Percentiles rank a stretch among this genome's conserved stretches.
These are phyloP conservation scores for Poeciliopsis turrubarensis DNA, from an alignment of 2,113 vertebrate species.

Conservation along the genomic window DNA sequence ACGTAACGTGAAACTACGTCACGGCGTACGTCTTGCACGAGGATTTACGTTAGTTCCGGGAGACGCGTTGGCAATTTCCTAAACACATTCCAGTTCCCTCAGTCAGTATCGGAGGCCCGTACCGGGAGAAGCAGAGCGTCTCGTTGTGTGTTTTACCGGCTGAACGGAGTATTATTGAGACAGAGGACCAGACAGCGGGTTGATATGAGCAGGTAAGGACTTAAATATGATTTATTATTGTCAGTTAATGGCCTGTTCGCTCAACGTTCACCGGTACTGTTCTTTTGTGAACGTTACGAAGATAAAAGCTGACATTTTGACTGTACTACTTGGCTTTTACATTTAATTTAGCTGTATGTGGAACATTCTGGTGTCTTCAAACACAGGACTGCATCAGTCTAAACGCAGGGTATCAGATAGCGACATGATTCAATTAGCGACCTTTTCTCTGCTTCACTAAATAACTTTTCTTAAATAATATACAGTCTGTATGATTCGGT, in stretches of 20 bases:
- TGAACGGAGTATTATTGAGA: conserved; percentile 9
- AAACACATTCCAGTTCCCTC: conserved; percentile 56
- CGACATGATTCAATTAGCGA: conserved; percentile 1
- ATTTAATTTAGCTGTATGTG: neutral
- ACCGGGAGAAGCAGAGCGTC: neutral
- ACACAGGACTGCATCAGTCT: neutral
- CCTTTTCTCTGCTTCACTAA: neutral
- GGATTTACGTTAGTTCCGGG: conserved; percentile 71
- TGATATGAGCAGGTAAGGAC: conserved; percentile 71
- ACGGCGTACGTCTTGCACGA: conserved; percentile 40
- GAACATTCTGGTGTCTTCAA: neutral
- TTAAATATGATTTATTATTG: neutral
- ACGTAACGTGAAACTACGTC: conserved; percentile 45
- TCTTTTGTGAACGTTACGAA: neutral
- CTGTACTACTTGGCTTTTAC: neutral
- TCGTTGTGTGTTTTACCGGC: conserved; percentile 20
- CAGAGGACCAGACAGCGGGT: conserved; percentile 25
- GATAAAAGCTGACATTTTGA: conserved; percentile 7
- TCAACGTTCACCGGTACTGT: neutral
- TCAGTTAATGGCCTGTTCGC: neutral
- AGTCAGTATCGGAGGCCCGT: conserved; percentile 32
- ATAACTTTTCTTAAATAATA: neutral
- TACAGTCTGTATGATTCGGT: neutral
- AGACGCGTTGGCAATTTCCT: conserved; percentile 80
- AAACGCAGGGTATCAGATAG: conserved; percentile 4